Percentiles rank a stretch among this genome's conserved stretches.
These are phyloP conservation scores for Prionailurus bengalensis DNA, from an alignment of 2,113 vertebrate species.

Conservation along the genomic window DNA sequence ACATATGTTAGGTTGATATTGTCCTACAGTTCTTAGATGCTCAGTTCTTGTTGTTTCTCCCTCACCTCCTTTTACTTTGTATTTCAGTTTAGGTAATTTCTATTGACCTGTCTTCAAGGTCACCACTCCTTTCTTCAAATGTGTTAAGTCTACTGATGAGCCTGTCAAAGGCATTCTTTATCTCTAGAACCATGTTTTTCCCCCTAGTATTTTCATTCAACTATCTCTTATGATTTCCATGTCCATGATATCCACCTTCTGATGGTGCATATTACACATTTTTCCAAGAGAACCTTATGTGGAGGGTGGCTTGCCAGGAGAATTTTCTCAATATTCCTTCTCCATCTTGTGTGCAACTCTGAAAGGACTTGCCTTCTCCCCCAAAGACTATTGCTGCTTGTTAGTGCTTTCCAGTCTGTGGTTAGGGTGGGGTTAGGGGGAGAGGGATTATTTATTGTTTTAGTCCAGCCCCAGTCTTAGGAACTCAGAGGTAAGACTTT, in stretches of 20 bases:
- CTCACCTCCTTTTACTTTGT: not conserved
- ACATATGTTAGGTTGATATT: not conserved
- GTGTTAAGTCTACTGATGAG: not conserved
- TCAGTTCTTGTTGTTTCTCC: not conserved
- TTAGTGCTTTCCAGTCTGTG: not conserved
- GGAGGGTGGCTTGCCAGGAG: not conserved
- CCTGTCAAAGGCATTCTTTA: not conserved
- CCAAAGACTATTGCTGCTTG: not conserved
- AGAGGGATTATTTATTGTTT: not conserved
- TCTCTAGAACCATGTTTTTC: not conserved
- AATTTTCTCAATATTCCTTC: not conserved
- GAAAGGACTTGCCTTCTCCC: not conserved
- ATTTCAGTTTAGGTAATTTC: not conserved
- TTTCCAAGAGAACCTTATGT: not conserved
- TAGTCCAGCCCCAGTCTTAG: not conserved
- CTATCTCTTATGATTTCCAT: not conserved
- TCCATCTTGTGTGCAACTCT: not conserved
- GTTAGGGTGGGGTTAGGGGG: too few species aligned
- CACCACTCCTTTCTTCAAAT: not conserved
- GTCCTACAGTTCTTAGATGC: not conserved
- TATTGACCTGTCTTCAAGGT: not conserved
- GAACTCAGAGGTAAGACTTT: not conserved
- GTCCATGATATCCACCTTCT: not conserved
- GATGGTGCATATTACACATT: not conserved
- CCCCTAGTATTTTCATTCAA: not conserved